These are phyloP conservation scores for Cataglyphis albicans DNA, from an alignment of 2,888 invertebrate species.

Conservation along the genomic window DNA sequence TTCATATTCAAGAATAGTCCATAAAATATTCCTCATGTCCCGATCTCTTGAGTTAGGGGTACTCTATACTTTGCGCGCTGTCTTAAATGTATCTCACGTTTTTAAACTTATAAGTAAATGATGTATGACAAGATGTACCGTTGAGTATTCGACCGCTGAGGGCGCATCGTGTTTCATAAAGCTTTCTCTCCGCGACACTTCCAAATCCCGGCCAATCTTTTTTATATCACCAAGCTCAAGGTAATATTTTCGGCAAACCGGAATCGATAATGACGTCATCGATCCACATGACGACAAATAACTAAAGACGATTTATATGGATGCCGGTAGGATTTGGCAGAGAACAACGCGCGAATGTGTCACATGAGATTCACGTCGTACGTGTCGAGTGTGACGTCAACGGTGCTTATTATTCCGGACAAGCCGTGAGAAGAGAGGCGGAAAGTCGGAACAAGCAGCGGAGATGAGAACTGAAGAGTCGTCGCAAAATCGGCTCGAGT, in stretches of 20 bases:
- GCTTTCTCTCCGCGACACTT: background rate
- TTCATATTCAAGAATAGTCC: background rate
- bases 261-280: constrained; percentile 27
- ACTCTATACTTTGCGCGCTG: background rate
- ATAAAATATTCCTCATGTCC: background rate
- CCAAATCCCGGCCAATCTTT: constrained; percentile 7
- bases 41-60: constrained; percentile 19
- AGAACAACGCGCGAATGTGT: constrained; percentile 45
- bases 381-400: constrained; percentile 70
- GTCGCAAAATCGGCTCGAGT: constrained; percentile 67
- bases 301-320: constrained; percentile 58
- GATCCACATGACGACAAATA: constrained; percentile 16
- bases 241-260: constrained; percentile 17
- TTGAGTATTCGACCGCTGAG: background rate
- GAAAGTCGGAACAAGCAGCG: constrained; percentile 63
- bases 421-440: constrained; percentile 34
- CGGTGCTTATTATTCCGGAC: constrained; percentile 67
- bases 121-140: background rate
- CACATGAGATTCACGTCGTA: constrained; percentile 60
- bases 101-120: constrained; percentile 46
- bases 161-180: constrained; percentile 32
- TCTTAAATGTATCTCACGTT: constrained; percentile 35
- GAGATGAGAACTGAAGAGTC: constrained; percentile 51
- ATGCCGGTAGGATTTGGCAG: constrained; percentile 64
- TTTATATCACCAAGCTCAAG: constrained; percentile 2